A percentile compares a stretch with the other conserved stretches of the same genome.
phyloP scores from a whole-genome alignment of 2,888 invertebrate genomes.

The Orthosia gracilis region DNA sequence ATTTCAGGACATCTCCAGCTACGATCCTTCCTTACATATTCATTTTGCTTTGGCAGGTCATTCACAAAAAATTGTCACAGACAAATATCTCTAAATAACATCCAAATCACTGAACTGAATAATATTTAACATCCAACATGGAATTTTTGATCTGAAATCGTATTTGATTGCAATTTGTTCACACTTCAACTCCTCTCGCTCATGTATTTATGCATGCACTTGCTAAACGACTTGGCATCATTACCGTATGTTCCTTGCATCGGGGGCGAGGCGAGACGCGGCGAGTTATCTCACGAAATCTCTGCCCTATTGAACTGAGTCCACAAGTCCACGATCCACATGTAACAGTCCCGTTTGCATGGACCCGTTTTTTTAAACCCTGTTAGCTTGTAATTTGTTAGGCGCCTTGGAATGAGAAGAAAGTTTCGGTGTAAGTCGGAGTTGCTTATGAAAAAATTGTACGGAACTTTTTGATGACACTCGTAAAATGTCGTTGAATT shows the following conservation, averaged over 20 bases:
- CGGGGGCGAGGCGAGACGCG: slow-evolving; percentile 17
- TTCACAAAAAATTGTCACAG: background rate
- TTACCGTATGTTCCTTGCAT: slow-evolving; percentile 27
- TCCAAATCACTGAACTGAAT: slow-evolving; percentile 5
- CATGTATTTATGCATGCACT: slow-evolving; percentile 57
- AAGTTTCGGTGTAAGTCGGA: slow-evolving; percentile 10
- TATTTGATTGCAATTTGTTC: slow-evolving; percentile 56
- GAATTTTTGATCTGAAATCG: slow-evolving; percentile 30
- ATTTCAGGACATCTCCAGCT: no score
- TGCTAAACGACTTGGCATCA: slow-evolving; percentile 43
- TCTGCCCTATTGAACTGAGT: slow-evolving; percentile 46
- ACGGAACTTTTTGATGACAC: slow-evolving; percentile 38
- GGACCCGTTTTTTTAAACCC: slow-evolving; percentile 23
- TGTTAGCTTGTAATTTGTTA: slow-evolving; percentile 20
- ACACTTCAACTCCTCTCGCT: slow-evolving; percentile 42
- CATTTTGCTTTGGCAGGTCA: no score
- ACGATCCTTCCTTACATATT: no score
- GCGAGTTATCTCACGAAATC: slow-evolving; percentile 37
- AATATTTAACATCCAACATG: slow-evolving; percentile 7
- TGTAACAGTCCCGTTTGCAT: slow-evolving; percentile 25
- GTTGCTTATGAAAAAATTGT: slow-evolving; percentile 18
- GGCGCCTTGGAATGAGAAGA: slow-evolving; percentile 16
- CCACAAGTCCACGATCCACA: slow-evolving; percentile 12
- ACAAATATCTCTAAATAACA: background rate
- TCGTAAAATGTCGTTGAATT: slow-evolving; percentile 42